A percentile compares a stretch with the other conserved stretches of the same genome.
Evolutionary conservation across 2,113 vertebrate species (phyloP).

Genomic region (Nanorana parkeri): DNA sequence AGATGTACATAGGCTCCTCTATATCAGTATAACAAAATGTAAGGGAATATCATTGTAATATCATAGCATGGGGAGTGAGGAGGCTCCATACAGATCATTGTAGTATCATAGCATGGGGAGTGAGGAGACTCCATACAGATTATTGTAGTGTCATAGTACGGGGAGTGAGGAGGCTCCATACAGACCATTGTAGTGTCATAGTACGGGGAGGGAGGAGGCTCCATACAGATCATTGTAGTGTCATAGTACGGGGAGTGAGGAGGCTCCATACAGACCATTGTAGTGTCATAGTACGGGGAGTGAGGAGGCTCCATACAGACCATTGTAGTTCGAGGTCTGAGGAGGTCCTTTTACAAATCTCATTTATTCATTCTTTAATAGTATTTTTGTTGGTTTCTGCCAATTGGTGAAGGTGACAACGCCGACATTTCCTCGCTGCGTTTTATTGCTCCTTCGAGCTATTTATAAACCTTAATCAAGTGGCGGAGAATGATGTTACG

Average conservation of each 20-base stretch:
- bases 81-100: not conserved
- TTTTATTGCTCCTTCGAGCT: not conserved
- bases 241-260: not conserved
- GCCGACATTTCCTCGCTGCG: not conserved
- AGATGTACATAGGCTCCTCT: too few relatives aligned
- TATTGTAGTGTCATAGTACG: not conserved
- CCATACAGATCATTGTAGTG: not conserved
- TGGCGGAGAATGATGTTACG: not conserved
- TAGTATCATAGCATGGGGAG: not conserved
- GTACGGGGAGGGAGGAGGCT: not conserved
- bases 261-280: not conserved
- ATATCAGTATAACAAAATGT: too few relatives aligned
- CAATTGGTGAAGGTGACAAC: not conserved
- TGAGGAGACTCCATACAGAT: not conserved
- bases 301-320: not conserved
- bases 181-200: not conserved
- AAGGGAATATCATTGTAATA: not conserved
- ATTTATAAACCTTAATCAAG: not conserved
- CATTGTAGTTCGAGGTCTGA: not conserved
- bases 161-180: not conserved
- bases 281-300: not conserved
- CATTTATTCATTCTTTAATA: not conserved
- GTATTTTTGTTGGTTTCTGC: not conserved
- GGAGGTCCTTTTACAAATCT: too few relatives aligned
- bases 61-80: not conserved